Conservation (phyloP, 2,888 invertebrate genomes). For the Capitulum mitella region DNA sequence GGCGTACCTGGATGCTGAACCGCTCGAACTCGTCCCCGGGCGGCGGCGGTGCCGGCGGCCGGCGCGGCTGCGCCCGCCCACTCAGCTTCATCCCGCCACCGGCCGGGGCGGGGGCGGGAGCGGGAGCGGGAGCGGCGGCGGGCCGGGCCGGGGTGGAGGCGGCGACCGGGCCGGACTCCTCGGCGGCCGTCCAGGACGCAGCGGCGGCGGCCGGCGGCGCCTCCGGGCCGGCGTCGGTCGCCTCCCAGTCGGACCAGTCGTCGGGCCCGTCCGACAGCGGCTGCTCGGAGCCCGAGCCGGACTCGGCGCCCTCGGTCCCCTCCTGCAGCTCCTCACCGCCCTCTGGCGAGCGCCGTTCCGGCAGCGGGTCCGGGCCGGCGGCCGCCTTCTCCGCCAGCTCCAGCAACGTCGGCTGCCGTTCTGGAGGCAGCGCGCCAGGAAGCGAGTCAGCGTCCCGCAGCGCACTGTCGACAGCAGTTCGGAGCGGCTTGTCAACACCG, state of each 20-base stretch:
- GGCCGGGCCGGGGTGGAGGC: background rate
- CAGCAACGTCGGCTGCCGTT: background rate
- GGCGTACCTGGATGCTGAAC: background rate
- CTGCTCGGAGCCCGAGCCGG: background rate
- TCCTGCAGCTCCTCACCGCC: slow-evolving; percentile 31
- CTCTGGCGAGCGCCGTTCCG: slow-evolving; percentile 35
- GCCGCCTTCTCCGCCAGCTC: background rate
- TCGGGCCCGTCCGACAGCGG: background rate
- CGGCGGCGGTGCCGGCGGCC: background rate
- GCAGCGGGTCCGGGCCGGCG: slow-evolving; percentile 23
- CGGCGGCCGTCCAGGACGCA: background rate
- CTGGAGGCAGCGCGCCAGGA: background rate
- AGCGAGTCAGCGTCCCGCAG: too few species aligned
- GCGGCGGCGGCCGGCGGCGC: background rate
- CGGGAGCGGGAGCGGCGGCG: background rate
- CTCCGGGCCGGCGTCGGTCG: background rate
- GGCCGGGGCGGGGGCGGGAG: background rate
- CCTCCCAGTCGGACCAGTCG: slow-evolving; percentile 35
- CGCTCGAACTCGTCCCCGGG: background rate
- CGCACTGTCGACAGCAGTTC: too few species aligned
- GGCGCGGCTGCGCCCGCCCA: background rate
- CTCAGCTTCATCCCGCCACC: background rate
- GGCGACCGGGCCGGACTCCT: too few species aligned
- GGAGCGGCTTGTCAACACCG: too few species aligned
- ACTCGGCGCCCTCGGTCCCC: background rate